Evolutionary conservation across 2,113 vertebrate genomes (phyloP).

Genomic region (Cygnus buccinator): DNA sequence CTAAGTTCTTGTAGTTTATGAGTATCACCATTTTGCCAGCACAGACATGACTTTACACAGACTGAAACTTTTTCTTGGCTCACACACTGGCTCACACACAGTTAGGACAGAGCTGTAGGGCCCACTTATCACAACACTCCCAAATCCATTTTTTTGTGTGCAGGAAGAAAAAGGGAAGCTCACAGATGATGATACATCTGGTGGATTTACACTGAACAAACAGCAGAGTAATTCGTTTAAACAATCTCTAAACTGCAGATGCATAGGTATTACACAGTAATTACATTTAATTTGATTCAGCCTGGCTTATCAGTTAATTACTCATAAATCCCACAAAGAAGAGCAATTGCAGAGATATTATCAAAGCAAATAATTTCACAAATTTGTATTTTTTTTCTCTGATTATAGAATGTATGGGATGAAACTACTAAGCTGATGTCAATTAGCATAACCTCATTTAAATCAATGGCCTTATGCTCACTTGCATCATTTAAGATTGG

Average conservation of each 20-base stretch:
- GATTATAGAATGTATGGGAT: background rate
- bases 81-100: background rate
- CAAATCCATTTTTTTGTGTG: background rate
- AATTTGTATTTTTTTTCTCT: background rate
- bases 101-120: background rate
- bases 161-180: background rate
- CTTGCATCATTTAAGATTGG: background rate
- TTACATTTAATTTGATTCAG: background rate
- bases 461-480: background rate
- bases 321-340: background rate
- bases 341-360: background rate
- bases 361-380: background rate
- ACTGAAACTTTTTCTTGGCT: background rate
- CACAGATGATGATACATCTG: background rate
- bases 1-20: background rate
- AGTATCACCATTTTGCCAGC: background rate
- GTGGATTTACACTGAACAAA: background rate
- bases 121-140: background rate
- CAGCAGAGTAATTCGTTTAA: background rate
- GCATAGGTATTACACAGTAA: background rate
- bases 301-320: background rate
- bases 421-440: background rate
- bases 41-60: too few species aligned
- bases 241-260: background rate
- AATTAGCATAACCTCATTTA: background rate